Evolutionary conservation across 2,888 invertebrate genomes (phyloP), one percentile per base, ranked within the genome.

Genomic region (Drosophila kambysellisi): DNA sequence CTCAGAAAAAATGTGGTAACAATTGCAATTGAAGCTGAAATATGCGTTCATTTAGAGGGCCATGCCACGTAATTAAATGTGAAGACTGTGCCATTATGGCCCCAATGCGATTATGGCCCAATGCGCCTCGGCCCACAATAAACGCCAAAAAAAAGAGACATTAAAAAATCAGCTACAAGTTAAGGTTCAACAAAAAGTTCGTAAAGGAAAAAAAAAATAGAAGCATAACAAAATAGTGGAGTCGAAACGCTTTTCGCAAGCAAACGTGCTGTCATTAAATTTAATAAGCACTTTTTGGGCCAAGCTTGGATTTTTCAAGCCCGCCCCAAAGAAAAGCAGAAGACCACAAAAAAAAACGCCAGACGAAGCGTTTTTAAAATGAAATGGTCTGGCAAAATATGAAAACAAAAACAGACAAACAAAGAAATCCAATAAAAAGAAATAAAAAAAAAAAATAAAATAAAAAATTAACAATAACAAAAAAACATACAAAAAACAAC

Each of bases 231-330:
- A 72, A 75, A 70, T 71, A 59, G 43, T 64, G 58, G 50, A 66
- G 65, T 66, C 77, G 70, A 79, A 81, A 81, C 86, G 86, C 83
- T 86, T 86, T 91, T 88, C 76, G 84, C 75, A 87, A 87, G 83
- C 80, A 87, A 91, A 91, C 89, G 89, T 89, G 85, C 82, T 82
- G 90, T 89, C 89, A 89, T 91, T 91, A 91, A 89, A 91, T 89
- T 90, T 89, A 91, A 89, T 91, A 91, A 89, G 88, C 88, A 68
- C 81, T 82, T 90, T 85, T 90, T 86, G 79, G 89, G 90, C 90
- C 83, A 87, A 87, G 83, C 90, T 90, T 76, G 86, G 88, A 76
- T 85, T 87, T 82, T 78, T 66, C 59, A 65, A 74, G 77, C 74
- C 74, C 62, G 68, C 70, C 65, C 62, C 58, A 63, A 76, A 68